Conservation (phyloP, 2,888 invertebrate genomes). For the Polydrusus tereticollis region DNA sequence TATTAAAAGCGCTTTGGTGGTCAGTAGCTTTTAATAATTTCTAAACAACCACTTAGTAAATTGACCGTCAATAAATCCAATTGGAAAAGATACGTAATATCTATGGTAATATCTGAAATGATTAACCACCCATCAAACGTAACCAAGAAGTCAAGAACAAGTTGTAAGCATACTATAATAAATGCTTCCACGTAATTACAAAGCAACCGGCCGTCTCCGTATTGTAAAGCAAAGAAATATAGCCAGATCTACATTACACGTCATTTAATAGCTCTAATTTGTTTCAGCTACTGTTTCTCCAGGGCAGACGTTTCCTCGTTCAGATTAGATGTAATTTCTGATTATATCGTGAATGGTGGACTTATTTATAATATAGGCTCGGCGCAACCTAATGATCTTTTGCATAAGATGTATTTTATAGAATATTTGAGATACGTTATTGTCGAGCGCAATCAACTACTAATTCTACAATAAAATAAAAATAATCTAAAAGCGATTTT, state of each 20-base stretch:
- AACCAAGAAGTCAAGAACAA: constrained; percentile 4
- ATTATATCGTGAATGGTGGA: constrained; percentile 11
- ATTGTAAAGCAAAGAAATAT: constrained; percentile 17
- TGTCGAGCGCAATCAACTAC: not conserved
- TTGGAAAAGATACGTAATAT: too few relatives aligned
- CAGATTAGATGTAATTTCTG: constrained; percentile 33
- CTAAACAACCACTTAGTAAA: too few relatives aligned
- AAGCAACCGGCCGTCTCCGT: constrained; percentile 8
- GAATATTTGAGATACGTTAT: not conserved
- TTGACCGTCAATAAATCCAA: too few relatives aligned
- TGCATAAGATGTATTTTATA: constrained; percentile 6
- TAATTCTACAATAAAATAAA: too few relatives aligned
- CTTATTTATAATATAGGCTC: constrained; percentile 26
- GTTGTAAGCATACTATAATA: constrained; percentile 9
- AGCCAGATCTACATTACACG: constrained; percentile 23
- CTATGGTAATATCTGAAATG: not conserved
- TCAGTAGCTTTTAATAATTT: too few relatives aligned
- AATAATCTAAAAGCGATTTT: not conserved
- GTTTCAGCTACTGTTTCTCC: constrained; percentile 37
- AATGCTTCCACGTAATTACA: constrained; percentile 12
- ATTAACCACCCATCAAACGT: constrained; percentile 13
- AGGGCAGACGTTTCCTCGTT: constrained; percentile 31
- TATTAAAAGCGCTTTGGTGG: too few relatives aligned
- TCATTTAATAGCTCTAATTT: constrained; percentile 32
- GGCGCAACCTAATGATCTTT: constrained; percentile 21